These are phyloP conservation scores for Oncorhynchus gorbuscha DNA, from an alignment of 2,113 vertebrate genomes.

Conservation along the genomic window DNA sequence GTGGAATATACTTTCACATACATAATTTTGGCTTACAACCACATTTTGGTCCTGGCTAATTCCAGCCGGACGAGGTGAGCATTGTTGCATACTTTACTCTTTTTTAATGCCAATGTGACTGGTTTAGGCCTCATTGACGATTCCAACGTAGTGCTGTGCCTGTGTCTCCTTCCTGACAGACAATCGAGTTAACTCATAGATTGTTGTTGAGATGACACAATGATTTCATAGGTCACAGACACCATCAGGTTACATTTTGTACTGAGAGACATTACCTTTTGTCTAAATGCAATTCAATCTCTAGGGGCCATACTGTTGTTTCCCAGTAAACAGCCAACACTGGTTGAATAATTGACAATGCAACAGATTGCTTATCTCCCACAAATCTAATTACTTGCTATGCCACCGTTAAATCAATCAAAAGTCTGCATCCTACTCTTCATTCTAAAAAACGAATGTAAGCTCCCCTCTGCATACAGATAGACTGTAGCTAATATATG, in stretches of 20 bases:
- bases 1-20: slow-evolving; percentile 39
- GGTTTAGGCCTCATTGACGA: too few relatives aligned
- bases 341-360: slow-evolving; percentile 43
- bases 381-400: slow-evolving; percentile 48
- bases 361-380: slow-evolving; percentile 50
- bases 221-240: slow-evolving; percentile 50
- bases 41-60: slow-evolving; percentile 14
- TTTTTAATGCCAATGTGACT: background rate
- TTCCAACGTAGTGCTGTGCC: background rate
- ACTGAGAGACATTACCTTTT: slow-evolving; percentile 17
- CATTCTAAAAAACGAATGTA: slow-evolving; percentile 3
- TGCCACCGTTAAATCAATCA: slow-evolving; percentile 45
- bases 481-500: background rate
- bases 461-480: background rate
- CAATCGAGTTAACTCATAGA: slow-evolving; percentile 40
- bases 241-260: slow-evolving; percentile 35
- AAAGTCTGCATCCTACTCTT: slow-evolving; percentile 25
- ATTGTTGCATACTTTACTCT: slow-evolving; percentile 12
- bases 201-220: slow-evolving; percentile 14
- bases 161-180: slow-evolving; percentile 38
- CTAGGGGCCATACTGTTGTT: slow-evolving; percentile 29
- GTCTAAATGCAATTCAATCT: slow-evolving; percentile 28
- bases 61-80: slow-evolving; percentile 10
- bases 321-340: slow-evolving; percentile 23
- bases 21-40: slow-evolving; percentile 34